Base-by-base conservation (phyloP, 1,140 invertebrate genomes). In the Drosophila erecta region DNA sequence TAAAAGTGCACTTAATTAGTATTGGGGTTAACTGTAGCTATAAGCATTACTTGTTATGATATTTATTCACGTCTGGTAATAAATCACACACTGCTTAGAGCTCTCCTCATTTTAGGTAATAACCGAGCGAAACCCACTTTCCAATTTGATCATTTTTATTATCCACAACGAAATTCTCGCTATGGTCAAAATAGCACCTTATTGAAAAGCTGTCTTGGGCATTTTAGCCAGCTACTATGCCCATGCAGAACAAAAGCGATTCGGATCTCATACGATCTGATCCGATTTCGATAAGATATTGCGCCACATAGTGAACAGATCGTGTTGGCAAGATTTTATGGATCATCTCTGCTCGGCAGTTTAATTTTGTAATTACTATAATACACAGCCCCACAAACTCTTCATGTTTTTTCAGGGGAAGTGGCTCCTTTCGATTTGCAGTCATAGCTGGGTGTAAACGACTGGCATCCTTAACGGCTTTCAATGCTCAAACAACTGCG, bases 301-400 rank as follows among this genome's bases (percentile, higher is more conserved):
- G 40, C 20, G 15, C 50, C 64, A 70, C 66, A 70, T 70, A 70
- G 65, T 57, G 67, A 49, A 35, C 27, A 70, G 65, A 70, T 71
- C 65, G 67, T 70, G 65, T 71, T 70, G 65, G 43, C 51, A 43
- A 69, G 66, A 70, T 70, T 47, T 69, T 56, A 69, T 69, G 66
- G 64, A 47, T 49, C 57, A 22, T 35, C 24, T 12, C 24, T 14
- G 69, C 64, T 55, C 47, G 57, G 56, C 64, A 60, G 60, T 59
- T 84, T 85, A 85, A 85, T 86, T 85, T 81, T 81, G 83, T 87
- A 85, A 85, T 85, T 85, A 83, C 78, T 83, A 71, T 85, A 87
- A 85, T 85, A 87, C 76, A 81, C 62, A 72, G n/a, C 51, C 69
- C 81, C 74, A 71, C 49, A 74, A 80, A 72, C 58, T 40, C 43